Percentiles rank a stretch among this genome's conserved stretches.
These are phyloP conservation scores for Hippocampus zosterae DNA, from an alignment of 2,113 vertebrate species.

Conservation along the genomic window DNA sequence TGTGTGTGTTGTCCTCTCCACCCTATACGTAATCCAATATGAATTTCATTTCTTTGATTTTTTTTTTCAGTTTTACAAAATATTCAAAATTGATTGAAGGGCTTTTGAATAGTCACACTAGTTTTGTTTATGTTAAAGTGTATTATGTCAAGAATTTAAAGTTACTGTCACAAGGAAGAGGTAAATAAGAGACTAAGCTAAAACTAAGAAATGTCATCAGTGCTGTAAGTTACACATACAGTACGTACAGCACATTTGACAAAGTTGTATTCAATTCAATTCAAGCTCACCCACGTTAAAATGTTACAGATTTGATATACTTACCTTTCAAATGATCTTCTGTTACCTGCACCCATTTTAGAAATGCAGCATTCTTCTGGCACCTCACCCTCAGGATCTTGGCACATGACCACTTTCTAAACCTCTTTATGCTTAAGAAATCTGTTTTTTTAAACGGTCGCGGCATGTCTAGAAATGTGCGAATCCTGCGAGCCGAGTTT, in stretches of 20 bases:
- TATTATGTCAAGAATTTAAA: not conserved
- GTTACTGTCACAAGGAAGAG: not conserved
- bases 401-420: not conserved
- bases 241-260: no score
- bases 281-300: not conserved
- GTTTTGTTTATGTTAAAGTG: not conserved
- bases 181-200: not conserved
- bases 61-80: no score
- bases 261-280: no score
- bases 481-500: not conserved
- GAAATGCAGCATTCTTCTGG: not conserved
- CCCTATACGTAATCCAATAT: no score
- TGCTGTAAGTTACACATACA: no score
- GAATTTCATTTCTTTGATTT: no score
- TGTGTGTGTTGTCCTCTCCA: no score
- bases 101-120: not conserved
- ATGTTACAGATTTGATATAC: not conserved
- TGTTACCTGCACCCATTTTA: conserved; percentile 12
- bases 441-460: no score
- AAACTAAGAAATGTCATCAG: no score
- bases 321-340: conserved; percentile 24
- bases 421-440: conserved; percentile 3
- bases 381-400: not conserved
- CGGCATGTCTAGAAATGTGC: not conserved
- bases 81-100: no score